phyloP scores from a whole-genome alignment of 2,113 vertebrate species.

The Puma concolor region DNA sequence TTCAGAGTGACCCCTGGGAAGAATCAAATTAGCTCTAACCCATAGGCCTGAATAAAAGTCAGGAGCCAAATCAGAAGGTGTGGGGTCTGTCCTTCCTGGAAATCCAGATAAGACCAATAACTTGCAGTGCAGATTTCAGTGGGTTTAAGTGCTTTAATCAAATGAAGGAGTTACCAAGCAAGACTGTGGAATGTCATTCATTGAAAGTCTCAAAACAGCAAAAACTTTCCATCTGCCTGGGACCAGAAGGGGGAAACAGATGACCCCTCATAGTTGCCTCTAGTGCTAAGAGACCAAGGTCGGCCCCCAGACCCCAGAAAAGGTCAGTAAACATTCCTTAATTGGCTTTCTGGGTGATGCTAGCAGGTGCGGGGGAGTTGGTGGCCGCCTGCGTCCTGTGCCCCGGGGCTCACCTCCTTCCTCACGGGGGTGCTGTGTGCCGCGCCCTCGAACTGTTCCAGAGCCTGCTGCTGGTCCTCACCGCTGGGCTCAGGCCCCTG shows the following conservation, averaged over 20 bases:
- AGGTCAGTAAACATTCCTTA: background rate
- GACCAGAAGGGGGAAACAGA: background rate
- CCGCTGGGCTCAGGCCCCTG: constrained; percentile 60
- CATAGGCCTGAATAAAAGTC: background rate
- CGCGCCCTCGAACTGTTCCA: constrained; percentile 89
- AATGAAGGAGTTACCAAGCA: background rate
- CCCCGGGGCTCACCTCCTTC: constrained; percentile 82
- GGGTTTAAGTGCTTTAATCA: constrained; percentile 9
- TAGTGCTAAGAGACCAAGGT: background rate
- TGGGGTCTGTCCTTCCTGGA: background rate
- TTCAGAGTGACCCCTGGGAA: background rate
- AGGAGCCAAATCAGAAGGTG: background rate
- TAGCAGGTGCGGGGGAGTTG: fast-evolving
- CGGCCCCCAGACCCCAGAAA: background rate
- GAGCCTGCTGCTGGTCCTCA: constrained; percentile 82
- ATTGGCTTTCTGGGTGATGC: background rate
- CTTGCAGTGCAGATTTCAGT: background rate
- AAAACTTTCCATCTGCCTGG: background rate
- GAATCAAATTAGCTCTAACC: background rate
- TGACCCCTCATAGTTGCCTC: background rate
- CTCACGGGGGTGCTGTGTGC: constrained; percentile 91
- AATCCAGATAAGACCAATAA: background rate
- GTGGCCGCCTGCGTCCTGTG: fast-evolving
- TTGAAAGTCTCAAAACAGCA: background rate
- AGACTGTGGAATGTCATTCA: background rate